These are phyloP conservation scores for Phoenicopterus ruber DNA, from an alignment of 2,113 vertebrate species.

Conservation along the genomic window DNA sequence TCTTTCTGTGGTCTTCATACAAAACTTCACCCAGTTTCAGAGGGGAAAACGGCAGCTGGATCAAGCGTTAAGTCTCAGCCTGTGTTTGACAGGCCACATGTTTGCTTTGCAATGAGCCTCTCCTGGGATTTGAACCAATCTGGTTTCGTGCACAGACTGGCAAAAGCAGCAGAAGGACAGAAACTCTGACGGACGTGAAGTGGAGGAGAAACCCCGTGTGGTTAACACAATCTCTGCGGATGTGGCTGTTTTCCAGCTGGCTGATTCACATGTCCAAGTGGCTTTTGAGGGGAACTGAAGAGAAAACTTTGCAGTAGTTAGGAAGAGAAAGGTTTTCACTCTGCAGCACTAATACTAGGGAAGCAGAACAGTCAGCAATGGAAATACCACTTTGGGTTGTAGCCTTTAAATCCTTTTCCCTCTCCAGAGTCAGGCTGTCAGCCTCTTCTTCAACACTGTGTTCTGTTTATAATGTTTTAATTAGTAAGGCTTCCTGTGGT, in stretches of 20 bases:
- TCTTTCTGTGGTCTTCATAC: not conserved
- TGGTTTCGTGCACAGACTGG: not conserved
- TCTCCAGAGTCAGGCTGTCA: not conserved
- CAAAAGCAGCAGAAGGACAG: not conserved
- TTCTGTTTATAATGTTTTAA: not conserved
- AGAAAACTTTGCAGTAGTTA: not conserved
- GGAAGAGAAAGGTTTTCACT: not conserved
- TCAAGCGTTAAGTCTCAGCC: not conserved
- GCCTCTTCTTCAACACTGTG: not conserved
- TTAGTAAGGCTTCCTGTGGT: not conserved
- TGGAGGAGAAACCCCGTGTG: not conserved
- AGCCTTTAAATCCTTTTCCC: not conserved
- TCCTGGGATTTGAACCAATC: not conserved
- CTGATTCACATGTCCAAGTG: not conserved
- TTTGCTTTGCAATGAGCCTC: not conserved
- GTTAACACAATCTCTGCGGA: not conserved
- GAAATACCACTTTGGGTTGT: not conserved
- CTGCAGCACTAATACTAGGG: not conserved
- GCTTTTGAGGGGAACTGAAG: not conserved
- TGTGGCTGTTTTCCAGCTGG: not conserved
- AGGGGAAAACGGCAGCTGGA: not conserved
- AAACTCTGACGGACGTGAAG: accelerated
- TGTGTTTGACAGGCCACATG: not conserved
- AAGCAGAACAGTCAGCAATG: not conserved
- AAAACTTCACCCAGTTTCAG: not conserved